phyloP scores from a whole-genome alignment of 1,140 invertebrate genomes.

The Wiebesia pumilae region DNA sequence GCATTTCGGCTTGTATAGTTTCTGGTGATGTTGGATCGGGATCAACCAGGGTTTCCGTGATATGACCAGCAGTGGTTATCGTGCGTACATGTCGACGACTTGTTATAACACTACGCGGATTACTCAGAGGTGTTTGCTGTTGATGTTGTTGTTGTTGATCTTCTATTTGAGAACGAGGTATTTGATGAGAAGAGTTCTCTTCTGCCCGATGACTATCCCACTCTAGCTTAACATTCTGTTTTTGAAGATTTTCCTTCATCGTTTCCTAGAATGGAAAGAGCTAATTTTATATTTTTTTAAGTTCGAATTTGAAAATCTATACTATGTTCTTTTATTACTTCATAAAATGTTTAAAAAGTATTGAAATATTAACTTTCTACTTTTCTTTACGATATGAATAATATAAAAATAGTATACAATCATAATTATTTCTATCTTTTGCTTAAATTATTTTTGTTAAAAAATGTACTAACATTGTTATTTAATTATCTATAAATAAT shows the following conservation, averaged over 20 bases:
- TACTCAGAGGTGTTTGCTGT: slow-evolving; percentile 30
- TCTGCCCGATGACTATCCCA: slow-evolving; percentile 67
- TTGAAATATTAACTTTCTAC: too few species aligned
- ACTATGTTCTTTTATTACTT: not conserved
- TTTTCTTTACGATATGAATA: too few species aligned
- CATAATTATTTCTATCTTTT: too few species aligned
- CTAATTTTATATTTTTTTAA: slow-evolving; percentile 29
- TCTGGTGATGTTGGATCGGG: slow-evolving; percentile 65
- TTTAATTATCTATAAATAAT: too few species aligned
- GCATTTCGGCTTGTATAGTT: slow-evolving; percentile 50
- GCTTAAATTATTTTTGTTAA: too few species aligned
- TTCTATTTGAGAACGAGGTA: slow-evolving; percentile 40
- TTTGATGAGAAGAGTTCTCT: slow-evolving; percentile 60
- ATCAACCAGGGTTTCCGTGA: slow-evolving; percentile 74
- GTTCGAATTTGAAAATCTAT: not conserved
- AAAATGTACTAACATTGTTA: too few species aligned
- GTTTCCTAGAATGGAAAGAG: slow-evolving; percentile 62
- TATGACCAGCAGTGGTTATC: slow-evolving; percentile 78
- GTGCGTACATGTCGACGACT: slow-evolving; percentile 77
- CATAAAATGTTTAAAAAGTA: too few species aligned
- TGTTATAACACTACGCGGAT: slow-evolving; percentile 75
- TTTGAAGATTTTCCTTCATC: slow-evolving; percentile 70
- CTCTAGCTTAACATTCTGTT: slow-evolving; percentile 71
- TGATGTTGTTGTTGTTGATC: slow-evolving; percentile 31
- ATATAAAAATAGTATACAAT: too few species aligned